phyloP scores from a whole-genome alignment of 1,140 invertebrate species.

The Bombus turneri region DNA sequence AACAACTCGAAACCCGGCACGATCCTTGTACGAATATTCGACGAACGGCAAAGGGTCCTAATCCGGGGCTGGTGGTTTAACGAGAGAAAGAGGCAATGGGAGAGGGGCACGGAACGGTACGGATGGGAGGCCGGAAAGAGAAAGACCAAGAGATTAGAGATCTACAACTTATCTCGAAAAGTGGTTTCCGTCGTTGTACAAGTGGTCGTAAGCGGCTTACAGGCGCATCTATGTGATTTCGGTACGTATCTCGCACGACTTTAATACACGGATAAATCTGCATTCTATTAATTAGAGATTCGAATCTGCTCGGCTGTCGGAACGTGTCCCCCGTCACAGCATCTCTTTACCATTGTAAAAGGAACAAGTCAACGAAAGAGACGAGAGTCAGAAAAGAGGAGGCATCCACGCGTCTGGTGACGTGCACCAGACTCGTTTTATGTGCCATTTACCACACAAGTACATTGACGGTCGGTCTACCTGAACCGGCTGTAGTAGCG shows the following conservation, averaged over 20 bases:
- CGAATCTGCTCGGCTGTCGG: not conserved
- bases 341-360: not conserved
- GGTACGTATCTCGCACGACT: constrained; percentile 33
- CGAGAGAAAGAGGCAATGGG: not conserved
- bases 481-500: not conserved
- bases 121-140: not conserved
- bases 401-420: too few species aligned
- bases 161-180: constrained; percentile 65
- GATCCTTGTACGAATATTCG: constrained; percentile 27
- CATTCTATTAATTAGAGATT: constrained; percentile 40
- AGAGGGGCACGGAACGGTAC: not conserved
- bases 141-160: constrained; percentile 56
- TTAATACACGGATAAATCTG: constrained; percentile 43
- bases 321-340: not conserved
- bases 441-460: not conserved
- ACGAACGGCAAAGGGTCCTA: constrained; percentile 35
- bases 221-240: constrained; percentile 42
- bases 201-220: constrained; percentile 55
- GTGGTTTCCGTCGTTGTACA: constrained; percentile 51
- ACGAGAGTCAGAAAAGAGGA: too few species aligned
- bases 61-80: constrained; percentile 35
- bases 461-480: not conserved
- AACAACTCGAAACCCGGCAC: not conserved
- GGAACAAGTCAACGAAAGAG: not conserved
- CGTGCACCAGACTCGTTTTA: not conserved